These are phyloP conservation scores for Halictus ligatus DNA, from an alignment of 2,888 invertebrate species.

Conservation along the genomic window DNA sequence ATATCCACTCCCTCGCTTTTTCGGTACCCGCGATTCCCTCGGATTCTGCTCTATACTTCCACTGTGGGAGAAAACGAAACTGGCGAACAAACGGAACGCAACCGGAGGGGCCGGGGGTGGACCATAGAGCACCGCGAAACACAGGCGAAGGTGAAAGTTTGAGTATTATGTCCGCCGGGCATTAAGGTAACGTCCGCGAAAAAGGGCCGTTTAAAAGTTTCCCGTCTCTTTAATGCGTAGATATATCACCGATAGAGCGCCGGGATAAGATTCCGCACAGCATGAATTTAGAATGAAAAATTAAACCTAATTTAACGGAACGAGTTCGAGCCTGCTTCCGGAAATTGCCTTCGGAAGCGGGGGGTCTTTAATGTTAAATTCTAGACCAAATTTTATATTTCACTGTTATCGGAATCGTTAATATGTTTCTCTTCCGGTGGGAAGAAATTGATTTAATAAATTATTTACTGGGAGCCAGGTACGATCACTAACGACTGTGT, in stretches of 20 bases:
- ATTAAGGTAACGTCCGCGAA: slow-evolving; percentile 3
- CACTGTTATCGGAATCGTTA: too few species aligned
- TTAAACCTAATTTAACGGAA: not conserved
- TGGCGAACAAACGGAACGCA: slow-evolving; percentile 1
- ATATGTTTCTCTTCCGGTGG: not conserved
- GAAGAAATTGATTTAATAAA: not conserved
- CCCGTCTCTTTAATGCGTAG: slow-evolving; percentile 26
- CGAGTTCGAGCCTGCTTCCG: not conserved
- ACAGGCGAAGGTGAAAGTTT: slow-evolving; percentile 36
- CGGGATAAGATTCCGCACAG: not conserved
- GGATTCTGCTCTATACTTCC: slow-evolving; percentile 36
- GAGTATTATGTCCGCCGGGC: slow-evolving; percentile 10
- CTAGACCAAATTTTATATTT: not conserved
- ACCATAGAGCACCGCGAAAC: not conserved
- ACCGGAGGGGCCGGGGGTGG: not conserved
- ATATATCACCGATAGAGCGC: slow-evolving; percentile 16
- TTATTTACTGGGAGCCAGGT: not conserved
- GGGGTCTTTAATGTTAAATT: not conserved
- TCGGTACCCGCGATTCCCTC: slow-evolving; percentile 40
- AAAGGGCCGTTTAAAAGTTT: slow-evolving; percentile 25
- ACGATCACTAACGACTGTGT: too few species aligned
- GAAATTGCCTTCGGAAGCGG: not conserved
- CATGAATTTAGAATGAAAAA: slow-evolving; percentile 9
- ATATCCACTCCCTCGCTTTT: slow-evolving; percentile 54
- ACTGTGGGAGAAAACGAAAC: slow-evolving; percentile 44